These are phyloP conservation scores for Drosophila grimshawi DNA, from an alignment of 1,140 invertebrate species.

Conservation along the genomic window DNA sequence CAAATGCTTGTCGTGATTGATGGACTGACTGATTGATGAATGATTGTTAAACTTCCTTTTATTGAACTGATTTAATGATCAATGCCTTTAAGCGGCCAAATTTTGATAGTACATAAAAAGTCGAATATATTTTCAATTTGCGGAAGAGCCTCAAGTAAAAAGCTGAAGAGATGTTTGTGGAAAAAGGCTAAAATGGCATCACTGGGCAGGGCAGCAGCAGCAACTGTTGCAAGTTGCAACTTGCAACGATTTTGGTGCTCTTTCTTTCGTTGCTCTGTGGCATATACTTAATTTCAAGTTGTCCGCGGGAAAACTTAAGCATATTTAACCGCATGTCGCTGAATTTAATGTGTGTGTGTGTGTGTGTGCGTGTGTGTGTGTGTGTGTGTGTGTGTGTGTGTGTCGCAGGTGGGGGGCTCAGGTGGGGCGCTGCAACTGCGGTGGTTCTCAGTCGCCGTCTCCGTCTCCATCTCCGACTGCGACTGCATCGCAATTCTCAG, in stretches of 20 bases:
- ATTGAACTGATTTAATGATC: too few relatives aligned
- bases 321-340: slow-evolving; percentile 81
- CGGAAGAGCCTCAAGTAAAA: too few relatives aligned
- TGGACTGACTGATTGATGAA: too few relatives aligned
- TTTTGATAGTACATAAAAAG: too few relatives aligned
- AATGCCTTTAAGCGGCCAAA: too few relatives aligned
- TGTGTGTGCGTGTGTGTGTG: neutral
- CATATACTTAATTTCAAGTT: slow-evolving; percentile 80
- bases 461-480: neutral
- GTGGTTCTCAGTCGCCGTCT: slow-evolving; percentile 15
- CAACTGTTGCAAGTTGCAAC: slow-evolving; percentile 17
- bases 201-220: slow-evolving; percentile 8
- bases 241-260: slow-evolving; percentile 15
- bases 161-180: too few relatives aligned
- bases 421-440: slow-evolving; percentile 27
- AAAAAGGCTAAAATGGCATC: neutral
- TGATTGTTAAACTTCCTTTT: too few relatives aligned
- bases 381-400: slow-evolving; percentile 32
- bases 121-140: too few relatives aligned
- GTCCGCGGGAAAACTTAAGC: slow-evolving; percentile 80
- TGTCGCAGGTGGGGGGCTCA: slow-evolving; percentile 9
- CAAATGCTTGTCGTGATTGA: too few relatives aligned
- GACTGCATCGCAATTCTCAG: slow-evolving; percentile 15
- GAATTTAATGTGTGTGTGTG: slow-evolving; percentile 25
- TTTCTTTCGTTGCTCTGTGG: slow-evolving; percentile 35